Conservation (phyloP, 2,888 invertebrate genomes). For the Busseola fusca region DNA sequence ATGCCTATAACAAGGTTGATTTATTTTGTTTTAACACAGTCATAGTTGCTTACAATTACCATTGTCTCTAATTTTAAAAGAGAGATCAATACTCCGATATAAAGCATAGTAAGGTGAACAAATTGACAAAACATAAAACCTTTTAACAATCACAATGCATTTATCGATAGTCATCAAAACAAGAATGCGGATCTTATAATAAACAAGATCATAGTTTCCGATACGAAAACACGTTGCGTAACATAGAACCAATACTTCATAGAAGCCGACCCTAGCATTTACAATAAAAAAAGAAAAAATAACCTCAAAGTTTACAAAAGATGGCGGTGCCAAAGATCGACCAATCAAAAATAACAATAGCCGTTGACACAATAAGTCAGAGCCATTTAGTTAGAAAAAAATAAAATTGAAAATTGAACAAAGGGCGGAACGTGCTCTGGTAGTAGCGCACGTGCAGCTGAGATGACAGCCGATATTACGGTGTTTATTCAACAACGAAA, state of each 20-base stretch:
- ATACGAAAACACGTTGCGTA: conserved; percentile 70
- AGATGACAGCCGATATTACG: conserved; percentile 66
- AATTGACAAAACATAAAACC: conserved; percentile 60
- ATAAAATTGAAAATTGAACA: conserved; percentile 72
- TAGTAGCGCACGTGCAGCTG: conserved; percentile 71
- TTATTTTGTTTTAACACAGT: background rate
- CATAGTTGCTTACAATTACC: background rate
- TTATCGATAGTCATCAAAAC: conserved; percentile 62
- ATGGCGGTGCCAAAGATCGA: conserved; percentile 67
- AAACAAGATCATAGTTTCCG: conserved; percentile 69
- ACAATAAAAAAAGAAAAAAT: conserved; percentile 66
- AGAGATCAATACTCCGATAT: conserved; percentile 40
- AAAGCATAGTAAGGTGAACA: conserved; percentile 40
- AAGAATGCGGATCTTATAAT: conserved; percentile 68
- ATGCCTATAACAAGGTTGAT: background rate
- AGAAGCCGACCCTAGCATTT: conserved; percentile 61
- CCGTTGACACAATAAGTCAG: conserved; percentile 72
- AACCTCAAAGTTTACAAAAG: conserved; percentile 65
- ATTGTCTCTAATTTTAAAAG: conserved; percentile 8
- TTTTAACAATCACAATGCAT: conserved; percentile 56
- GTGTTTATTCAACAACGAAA: conserved; percentile 62
- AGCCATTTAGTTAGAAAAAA: conserved; percentile 71
- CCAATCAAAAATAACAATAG: conserved; percentile 79
- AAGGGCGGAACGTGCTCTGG: conserved; percentile 81
- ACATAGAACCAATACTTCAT: conserved; percentile 62